Base-by-base conservation (phyloP, 1,140 invertebrate genomes). In the Berghia stephanieae region DNA sequence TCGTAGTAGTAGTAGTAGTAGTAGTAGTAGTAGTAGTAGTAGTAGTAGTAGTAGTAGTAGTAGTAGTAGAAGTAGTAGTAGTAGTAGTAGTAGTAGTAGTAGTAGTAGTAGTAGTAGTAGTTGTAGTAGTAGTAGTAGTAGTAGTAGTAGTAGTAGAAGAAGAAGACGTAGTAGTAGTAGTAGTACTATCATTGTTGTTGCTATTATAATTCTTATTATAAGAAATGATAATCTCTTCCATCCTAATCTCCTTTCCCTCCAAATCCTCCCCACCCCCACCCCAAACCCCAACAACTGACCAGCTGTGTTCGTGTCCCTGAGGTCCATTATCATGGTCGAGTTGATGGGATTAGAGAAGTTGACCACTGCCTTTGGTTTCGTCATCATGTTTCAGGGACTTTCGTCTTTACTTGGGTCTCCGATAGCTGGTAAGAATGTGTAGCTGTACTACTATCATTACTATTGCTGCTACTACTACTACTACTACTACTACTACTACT, bases 291-390 rank as follows among this genome's bases (percentile, higher is more conserved):
- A n/a, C n/a, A n/a, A 57, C 31, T 42, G 84, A 85, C 24, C 82
- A 91, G 91, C 91, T 46, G 88, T 90, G 27, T 92, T 91, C 80
- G 96, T 97, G 18, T 97, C 98, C 0, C 90, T 99, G 18, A 93
- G 98, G 74, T 98, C 97, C 4, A 95, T 99, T 55, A 92, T 99
- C 43, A 87, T 92, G 72, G 97, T 98, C 3, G 97, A 99, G 83
- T 92, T 99, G 63, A 91, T 99, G 79, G 98, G 97, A 0, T 90
- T 98, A 78, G 95, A 97, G 83, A 96, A 95, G 84, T 88, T 98
- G 46, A 98, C 96, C 0, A 98, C 96, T 88, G 96, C 96, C 18
- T 98, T 98, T 88, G 97, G 97, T 31, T 90, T 98, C 40, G 92
- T 98, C 63, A 93, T 98, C 75, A 90, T 98, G 55, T 98, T 97